Evolutionary conservation across 37 sponge, comb jelly and placozoan genomes (phyloP), one percentile per base, ranked within the genome.

Genomic region (Axinella damicornis): DNA sequence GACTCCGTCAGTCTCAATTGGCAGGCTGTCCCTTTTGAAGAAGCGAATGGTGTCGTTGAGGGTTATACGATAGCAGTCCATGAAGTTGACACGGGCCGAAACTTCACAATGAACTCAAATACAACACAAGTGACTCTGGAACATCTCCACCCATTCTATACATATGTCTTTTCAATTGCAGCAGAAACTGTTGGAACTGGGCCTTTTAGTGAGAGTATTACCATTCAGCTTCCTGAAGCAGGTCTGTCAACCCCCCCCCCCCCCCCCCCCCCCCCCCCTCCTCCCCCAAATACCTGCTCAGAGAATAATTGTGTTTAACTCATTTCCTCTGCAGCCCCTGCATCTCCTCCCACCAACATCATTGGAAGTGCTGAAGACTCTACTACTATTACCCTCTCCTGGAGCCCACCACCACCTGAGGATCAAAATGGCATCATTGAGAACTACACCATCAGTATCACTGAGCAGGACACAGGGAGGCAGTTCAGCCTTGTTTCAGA

Each of bases 391-490:
- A 64, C 18, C 22, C 69, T 83, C 31, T 71, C 75, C 31, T 83
- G 84, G 84, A 41, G 27, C 65, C 84, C 84, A 37, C 84, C 84
- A 41, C 65, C 74, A 31, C 36, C 22, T 37, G 27, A 5, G 31
- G 52, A 74, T 32, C 84, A 83, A 18, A 83, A 83, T 74, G 84
- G 84, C 13, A 57, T 83, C 52, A 83, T 83, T 38, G 60, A 25
- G 12, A 53, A 27, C 4, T 83, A 83, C 74, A 80, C 24, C 17
- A 38, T 80, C 6, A 27, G n/a, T 32, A 20, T 80, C 27, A 24
- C 54, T 28, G 61, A 78, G n/a, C 21, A 22, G 16, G 57, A 80
- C 24, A 34, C 73, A 37, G 73, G 63, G 35, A 56, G 28, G 20
- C 2, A 17, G 2, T 36, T 18, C n/a, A 35, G 13, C 6, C 31